A percentile compares a stretch with the other conserved stretches of the same genome.
These are phyloP conservation scores for Silurus lanzhouensis DNA, from an alignment of 2,797 vertebrate genomes.

Conservation along the genomic window DNA sequence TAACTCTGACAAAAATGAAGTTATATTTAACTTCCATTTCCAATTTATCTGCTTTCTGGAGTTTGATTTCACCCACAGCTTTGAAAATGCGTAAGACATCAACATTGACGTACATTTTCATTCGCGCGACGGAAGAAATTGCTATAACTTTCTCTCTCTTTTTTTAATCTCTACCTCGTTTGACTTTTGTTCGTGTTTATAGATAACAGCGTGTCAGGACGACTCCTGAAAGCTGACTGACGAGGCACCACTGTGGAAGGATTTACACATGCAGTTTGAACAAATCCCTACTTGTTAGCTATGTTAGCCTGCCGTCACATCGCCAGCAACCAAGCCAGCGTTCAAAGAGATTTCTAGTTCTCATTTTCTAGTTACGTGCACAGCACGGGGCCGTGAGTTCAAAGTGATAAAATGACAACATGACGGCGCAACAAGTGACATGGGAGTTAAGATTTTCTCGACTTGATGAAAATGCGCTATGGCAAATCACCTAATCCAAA, in stretches of 20 bases:
- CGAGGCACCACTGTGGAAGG: not conserved
- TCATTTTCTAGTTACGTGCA: not conserved
- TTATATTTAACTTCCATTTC: no score
- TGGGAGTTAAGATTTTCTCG: not conserved
- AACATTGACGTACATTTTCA: not conserved
- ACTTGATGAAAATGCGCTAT: not conserved
- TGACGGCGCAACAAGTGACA: not conserved
- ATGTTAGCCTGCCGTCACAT: not conserved
- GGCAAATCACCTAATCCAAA: not conserved
- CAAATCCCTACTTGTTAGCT: slow-evolving; percentile 11
- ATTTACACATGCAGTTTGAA: not conserved
- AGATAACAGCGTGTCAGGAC: not conserved
- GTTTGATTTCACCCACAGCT: no score
- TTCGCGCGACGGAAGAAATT: not conserved
- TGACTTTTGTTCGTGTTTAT: not conserved
- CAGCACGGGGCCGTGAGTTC: not conserved
- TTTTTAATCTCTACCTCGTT: not conserved
- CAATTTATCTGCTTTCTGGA: no score
- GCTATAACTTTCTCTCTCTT: not conserved
- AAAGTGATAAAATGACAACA: not conserved
- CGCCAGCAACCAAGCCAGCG: not conserved
- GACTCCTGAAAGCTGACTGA: not conserved
- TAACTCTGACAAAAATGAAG: no score
- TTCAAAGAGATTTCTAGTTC: not conserved
- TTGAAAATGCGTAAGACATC: no score